Evolutionary conservation across 2,113 vertebrate genomes (phyloP).

Genomic region (western clawed frog (Xenopus tropicalis)): UCB_Xtro_10.0 CM004443.2:127469001-127469500

Average conservation of each 20-base stretch:
- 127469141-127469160: conserved; percentile 4
- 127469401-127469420: neutral
- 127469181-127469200: conserved; percentile 9
- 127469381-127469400: no score
- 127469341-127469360: neutral
- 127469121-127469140: conserved; percentile 21
- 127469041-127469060: no score
- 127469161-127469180: neutral
- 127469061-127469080: no score
- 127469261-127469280: neutral
- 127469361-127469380: neutral
- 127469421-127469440: neutral
- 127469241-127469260: neutral
- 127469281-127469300: no score
- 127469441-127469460: neutral
- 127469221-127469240: conserved; percentile 21
- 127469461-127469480: no score
- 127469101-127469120: conserved; percentile 14
- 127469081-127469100: conserved; percentile 1
- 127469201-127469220: neutral
- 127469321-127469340: neutral
- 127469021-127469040: no score
- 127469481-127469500: no score
- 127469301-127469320: no score
- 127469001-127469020: no score